These are phyloP conservation scores for Notolepis coatsorum DNA, from an alignment of 2,797 vertebrate species.

Conservation along the genomic window DNA sequence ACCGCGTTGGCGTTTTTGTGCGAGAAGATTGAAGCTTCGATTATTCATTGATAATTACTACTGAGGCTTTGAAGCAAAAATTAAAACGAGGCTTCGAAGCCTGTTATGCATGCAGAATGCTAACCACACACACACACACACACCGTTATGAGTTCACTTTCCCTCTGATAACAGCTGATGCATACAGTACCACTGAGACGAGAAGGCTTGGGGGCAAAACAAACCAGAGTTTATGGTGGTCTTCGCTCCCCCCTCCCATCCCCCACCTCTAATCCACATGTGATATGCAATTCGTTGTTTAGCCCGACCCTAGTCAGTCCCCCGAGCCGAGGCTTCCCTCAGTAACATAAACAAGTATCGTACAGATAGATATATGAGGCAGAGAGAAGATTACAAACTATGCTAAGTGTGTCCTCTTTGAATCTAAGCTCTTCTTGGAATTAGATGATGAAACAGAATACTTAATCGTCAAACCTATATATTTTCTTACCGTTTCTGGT, in stretches of 20 bases:
- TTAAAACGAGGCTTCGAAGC: no score
- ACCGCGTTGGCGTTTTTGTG: no score
- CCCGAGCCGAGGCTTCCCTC: slow-evolving; percentile 37
- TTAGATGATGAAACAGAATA: slow-evolving; percentile 1
- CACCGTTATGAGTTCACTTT: slow-evolving; percentile 16
- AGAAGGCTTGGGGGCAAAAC: slow-evolving; percentile 68
- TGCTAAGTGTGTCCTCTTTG: not conserved
- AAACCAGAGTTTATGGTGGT: slow-evolving; percentile 51
- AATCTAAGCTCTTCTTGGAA: not conserved
- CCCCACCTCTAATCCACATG: slow-evolving; percentile 59
- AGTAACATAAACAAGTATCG: slow-evolving; percentile 39
- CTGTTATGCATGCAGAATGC: no score
- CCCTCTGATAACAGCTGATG: slow-evolving; percentile 57
- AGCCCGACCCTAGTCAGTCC: slow-evolving; percentile 51
- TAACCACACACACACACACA: no score
- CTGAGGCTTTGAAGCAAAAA: no score
- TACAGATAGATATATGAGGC: slow-evolving; percentile 29
- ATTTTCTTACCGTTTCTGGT: not conserved
- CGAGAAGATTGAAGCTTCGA: no score
- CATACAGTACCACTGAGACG: slow-evolving; percentile 55
- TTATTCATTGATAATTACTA: no score
- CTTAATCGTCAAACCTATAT: not conserved
- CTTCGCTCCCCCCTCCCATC: slow-evolving; percentile 19
- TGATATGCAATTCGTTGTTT: slow-evolving; percentile 57
- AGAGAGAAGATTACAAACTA: slow-evolving; percentile 1